Base-by-base conservation (phyloP, 2,113 vertebrate species). In the Chamaetylas fuelleborni region DNA sequence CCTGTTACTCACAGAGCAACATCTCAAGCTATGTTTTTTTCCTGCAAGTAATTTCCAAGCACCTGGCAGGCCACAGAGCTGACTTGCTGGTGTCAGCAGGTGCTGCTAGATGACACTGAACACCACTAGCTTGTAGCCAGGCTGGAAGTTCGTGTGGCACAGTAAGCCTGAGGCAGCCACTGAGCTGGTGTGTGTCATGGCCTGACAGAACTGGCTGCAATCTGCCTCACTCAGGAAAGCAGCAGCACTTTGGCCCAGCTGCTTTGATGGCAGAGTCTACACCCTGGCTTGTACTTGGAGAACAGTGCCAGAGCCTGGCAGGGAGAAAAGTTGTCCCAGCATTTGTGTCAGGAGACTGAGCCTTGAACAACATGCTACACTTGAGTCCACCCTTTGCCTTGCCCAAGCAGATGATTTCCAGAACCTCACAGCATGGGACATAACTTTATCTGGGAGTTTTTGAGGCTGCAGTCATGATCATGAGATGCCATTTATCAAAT, bases 401-500 rank as follows among this genome's bases (percentile, higher is more conserved):
- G 28, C 58, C n/a, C 23, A 36, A 61, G 31, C 8, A 88, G 43
- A 66, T 7, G 0, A 13, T 48, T 87, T 64, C 57, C 4, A 90
- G 62, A 45, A 85, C 5, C 19, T 57, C 93, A 36, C 22, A 93
- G 67, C 45, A 70, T 31, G 34, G 29, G 20, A 80, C 14, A 40
- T 19, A 86, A 90, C 11, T 69, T 90, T 19, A 53, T 69, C 67
- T 36, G 25, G 36, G 36, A 94, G 70, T 33, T 92, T 94, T 61
- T 29, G 50, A 54, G 36, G 19, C 79, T 96, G 58, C 47, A 90
- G 62, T 90, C 86, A 90, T 82, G 66, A 62, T 88, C 92, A 93
- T 77, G 85, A 82, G 92, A 58, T 48, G 73, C 14, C 66, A 93
- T 95, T 94, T 69, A 93, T 92, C 90, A 96, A 86, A 81, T 92